Evolutionary conservation across 2,797 vertebrate species (phyloP).

Genomic region (Natrix natrix): DNA sequence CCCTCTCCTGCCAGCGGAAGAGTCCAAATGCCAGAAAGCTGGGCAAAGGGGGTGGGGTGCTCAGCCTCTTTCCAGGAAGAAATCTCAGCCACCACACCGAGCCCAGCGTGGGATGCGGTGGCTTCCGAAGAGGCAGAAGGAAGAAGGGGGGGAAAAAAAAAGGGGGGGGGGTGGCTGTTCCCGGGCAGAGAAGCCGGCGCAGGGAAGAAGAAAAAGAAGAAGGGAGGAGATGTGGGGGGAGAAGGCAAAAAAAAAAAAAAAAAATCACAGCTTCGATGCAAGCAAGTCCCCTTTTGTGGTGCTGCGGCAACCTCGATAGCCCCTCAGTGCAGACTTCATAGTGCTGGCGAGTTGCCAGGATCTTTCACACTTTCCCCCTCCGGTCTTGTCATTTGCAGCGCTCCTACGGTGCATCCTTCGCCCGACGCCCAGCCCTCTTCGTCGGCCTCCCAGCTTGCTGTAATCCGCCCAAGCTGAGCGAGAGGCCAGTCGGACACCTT

Average conservation of each 20-base stretch:
- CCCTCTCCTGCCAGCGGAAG: conserved; percentile 2
- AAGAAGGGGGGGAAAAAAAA: neutral
- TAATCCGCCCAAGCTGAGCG: neutral
- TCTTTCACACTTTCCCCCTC: neutral
- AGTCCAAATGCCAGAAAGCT: no score
- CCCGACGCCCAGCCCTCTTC: neutral
- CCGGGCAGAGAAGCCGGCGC: neutral
- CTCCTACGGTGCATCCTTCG: neutral
- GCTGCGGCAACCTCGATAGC: conserved; percentile 15
- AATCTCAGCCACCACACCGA: neutral
- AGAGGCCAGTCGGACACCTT: neutral
- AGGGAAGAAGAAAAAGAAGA: neutral
- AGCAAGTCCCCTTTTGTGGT: neutral
- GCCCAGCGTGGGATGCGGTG: neutral
- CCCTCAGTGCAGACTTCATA: conserved; percentile 4
- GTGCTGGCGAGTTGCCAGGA: conserved; percentile 1
- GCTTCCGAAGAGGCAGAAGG: neutral
- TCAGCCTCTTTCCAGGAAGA: neutral
- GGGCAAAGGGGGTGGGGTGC: neutral
- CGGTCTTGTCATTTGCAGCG: conserved; percentile 3
- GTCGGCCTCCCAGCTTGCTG: neutral
- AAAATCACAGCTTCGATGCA: neutral
- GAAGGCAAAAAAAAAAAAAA: neutral
- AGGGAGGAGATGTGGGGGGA: neutral
- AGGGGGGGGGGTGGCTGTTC: neutral